A percentile compares a stretch with the other conserved stretches of the same genome.
phyloP scores from a whole-genome alignment of 35 echinoderm and acorn worm species.

The Heliocidaris tuberculata region DNA sequence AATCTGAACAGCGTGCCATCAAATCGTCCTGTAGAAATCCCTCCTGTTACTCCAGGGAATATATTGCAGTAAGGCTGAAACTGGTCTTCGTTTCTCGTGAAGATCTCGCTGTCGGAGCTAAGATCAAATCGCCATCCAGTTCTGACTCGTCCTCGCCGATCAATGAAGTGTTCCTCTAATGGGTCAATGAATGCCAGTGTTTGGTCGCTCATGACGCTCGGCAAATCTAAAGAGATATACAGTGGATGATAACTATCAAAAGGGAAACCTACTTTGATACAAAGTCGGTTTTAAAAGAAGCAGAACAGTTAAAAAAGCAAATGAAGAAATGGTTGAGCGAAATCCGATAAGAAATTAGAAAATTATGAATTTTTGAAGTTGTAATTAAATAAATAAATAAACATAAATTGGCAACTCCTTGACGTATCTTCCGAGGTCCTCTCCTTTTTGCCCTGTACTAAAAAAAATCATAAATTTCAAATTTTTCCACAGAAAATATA shows the following conservation, averaged over 20 bases:
- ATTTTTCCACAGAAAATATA: too few relatives aligned
- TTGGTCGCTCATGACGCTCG: slow-evolving; percentile 22
- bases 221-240: slow-evolving; percentile 10
- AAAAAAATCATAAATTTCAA: too few relatives aligned
- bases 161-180: slow-evolving; percentile 14
- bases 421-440: too few relatives aligned
- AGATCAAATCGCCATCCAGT: slow-evolving; percentile 4
- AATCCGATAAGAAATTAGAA: too few relatives aligned
- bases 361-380: too few relatives aligned
- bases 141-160: neutral
- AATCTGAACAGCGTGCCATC: slow-evolving; percentile 33
- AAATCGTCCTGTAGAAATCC: neutral
- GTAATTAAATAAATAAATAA: too few relatives aligned
- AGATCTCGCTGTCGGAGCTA: neutral
- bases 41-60: neutral
- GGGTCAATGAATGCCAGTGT: slow-evolving; percentile 31
- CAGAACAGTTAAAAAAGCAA: too few relatives aligned
- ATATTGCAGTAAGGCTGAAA: slow-evolving; percentile 13
- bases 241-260: neutral
- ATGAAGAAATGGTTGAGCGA: too few relatives aligned
- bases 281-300: too few relatives aligned
- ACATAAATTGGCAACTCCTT: too few relatives aligned
- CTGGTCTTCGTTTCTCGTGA: neutral
- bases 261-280: too few relatives aligned
- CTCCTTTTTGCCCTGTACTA: too few relatives aligned